Conservation (phyloP, 2,797 vertebrate species). For the Melanitta fusca region DNA sequence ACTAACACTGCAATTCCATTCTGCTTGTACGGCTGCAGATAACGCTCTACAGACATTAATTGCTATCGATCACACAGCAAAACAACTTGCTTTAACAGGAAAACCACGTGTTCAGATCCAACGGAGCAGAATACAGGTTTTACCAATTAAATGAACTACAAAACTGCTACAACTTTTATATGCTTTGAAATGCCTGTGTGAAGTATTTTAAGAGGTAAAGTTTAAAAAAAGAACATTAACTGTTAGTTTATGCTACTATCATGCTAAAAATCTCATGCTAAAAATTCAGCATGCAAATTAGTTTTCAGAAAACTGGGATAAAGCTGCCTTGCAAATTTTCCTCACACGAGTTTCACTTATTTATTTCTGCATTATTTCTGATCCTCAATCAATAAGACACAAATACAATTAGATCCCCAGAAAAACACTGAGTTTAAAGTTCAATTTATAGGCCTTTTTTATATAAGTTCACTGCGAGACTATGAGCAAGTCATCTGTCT, state of each 20-base stretch:
- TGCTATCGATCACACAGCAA: not conserved
- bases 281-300: not conserved
- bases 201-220: not conserved
- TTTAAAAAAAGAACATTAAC: not conserved
- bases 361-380: not conserved
- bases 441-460: not conserved
- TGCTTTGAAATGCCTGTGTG: not conserved
- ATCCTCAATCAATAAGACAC: not conserved
- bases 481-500: constrained; percentile 40
- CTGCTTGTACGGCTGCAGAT: not conserved
- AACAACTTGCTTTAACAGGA: not conserved
- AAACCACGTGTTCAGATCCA: not conserved
- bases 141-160: not conserved
- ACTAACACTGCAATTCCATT: not conserved
- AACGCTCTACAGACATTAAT: not conserved
- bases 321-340: not conserved
- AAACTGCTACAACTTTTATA: not conserved
- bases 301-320: not conserved
- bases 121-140: not conserved
- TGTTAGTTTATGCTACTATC: not conserved
- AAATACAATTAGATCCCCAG: constrained; percentile 27
- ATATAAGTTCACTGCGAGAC: constrained; percentile 16
- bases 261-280: too few relatives aligned
- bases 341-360: not conserved
- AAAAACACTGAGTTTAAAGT: not conserved